Evolutionary conservation across 2,888 invertebrate species (phyloP).

Genomic region (Cactoblastis cactorum): DNA sequence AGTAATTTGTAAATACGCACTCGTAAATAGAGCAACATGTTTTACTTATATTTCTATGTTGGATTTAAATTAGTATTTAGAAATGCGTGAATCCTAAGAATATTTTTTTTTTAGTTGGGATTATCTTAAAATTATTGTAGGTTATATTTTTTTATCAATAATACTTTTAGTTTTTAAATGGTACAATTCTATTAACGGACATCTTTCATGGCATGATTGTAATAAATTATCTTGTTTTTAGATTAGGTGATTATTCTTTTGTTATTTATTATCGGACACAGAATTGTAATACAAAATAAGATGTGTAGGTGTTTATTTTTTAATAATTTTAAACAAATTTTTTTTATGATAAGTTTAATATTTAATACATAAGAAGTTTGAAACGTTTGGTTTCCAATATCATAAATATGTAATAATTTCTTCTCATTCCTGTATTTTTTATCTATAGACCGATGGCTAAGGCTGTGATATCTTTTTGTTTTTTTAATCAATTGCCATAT

Average conservation of each 20-base stretch:
- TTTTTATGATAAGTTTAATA: no score
- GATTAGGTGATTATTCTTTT: background rate
- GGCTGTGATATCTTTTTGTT: background rate
- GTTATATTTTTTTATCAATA: background rate
- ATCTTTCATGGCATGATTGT: background rate
- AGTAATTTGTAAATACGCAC: background rate
- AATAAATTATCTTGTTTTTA: background rate
- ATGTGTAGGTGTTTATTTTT: no score
- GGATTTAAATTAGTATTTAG: background rate
- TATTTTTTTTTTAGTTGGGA: background rate
- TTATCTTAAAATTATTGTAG: background rate
- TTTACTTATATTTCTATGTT: background rate
- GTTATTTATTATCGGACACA: background rate
- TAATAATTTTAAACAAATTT: no score
- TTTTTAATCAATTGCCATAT: background rate
- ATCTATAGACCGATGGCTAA: background rate
- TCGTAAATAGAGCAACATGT: background rate
- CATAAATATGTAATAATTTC: background rate
- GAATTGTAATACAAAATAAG: no score
- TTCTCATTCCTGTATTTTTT: background rate
- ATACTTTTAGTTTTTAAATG: background rate
- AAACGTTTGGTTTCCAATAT: background rate
- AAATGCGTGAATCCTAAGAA: background rate
- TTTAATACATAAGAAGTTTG: background rate
- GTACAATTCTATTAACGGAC: background rate